Evolutionary conservation across 2,797 vertebrate species (phyloP).

Genomic region (Xerus rutilus): DNA sequence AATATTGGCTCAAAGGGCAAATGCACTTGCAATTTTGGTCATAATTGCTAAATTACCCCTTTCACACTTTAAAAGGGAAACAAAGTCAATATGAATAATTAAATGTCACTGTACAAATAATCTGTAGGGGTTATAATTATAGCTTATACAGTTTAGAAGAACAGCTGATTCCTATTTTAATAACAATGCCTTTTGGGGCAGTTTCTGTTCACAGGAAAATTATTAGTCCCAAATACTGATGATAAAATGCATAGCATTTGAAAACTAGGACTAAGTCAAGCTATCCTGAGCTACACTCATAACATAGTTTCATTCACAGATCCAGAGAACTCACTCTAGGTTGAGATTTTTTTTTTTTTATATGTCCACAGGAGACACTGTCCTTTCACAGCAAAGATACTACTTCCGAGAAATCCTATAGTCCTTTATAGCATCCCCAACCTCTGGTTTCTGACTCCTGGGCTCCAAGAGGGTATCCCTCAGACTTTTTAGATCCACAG

Average conservation of each 20-base stretch:
- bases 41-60: background rate
- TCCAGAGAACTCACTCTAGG: background rate
- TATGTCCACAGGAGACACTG: background rate
- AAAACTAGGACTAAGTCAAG: conserved; percentile 40
- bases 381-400: background rate
- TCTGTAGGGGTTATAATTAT: background rate
- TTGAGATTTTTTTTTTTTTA: background rate
- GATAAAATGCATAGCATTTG: background rate
- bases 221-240: background rate
- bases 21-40: background rate
- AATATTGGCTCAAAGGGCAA: conserved; percentile 6
- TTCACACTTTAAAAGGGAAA: conserved; percentile 36
- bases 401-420: conserved; percentile 32
- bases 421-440: background rate
- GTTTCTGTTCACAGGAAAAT: conserved; percentile 44
- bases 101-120: conserved; percentile 29
- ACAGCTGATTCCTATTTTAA: background rate
- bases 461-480: background rate
- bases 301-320: background rate
- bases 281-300: background rate
- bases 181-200: background rate
- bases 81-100: conserved; percentile 21
- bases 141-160: background rate
- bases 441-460: background rate
- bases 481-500: background rate